Conservation (phyloP, 23 tunicate genomes). For the Styela plicata region DNA sequence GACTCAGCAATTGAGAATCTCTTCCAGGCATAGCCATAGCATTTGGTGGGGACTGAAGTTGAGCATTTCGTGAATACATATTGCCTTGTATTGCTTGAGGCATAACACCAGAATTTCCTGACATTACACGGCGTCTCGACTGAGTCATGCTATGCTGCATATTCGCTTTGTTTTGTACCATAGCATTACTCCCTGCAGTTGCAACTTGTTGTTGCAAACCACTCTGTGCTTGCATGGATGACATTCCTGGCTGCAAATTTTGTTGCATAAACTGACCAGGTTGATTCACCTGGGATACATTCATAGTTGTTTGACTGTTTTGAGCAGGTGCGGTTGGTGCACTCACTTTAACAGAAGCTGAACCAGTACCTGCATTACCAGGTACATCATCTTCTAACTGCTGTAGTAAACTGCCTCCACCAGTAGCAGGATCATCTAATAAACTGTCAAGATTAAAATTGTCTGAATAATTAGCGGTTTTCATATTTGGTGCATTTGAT, state of each 20-base stretch:
- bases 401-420: slow-evolving; percentile 77
- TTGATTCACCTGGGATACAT: background rate
- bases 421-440: slow-evolving; percentile 51
- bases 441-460: slow-evolving; percentile 79
- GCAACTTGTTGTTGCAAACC: background rate
- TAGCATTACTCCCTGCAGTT: background rate
- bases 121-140: background rate
- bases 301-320: slow-evolving; percentile 3
- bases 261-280: background rate
- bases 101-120: background rate
- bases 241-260: background rate
- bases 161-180: background rate
- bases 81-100: background rate
- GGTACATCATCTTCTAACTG: slow-evolving; percentile 73
- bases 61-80: background rate
- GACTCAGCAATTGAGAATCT: background rate
- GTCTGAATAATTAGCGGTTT: background rate
- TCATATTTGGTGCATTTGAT: slow-evolving; percentile 11
- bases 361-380: background rate
- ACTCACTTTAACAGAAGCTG: background rate
- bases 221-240: background rate
- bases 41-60: background rate
- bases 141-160: background rate
- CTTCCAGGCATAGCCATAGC: background rate
- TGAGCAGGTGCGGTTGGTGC: background rate